phyloP scores from a whole-genome alignment of 2,888 invertebrate species.

The Liodrosophila aerea region DNA sequence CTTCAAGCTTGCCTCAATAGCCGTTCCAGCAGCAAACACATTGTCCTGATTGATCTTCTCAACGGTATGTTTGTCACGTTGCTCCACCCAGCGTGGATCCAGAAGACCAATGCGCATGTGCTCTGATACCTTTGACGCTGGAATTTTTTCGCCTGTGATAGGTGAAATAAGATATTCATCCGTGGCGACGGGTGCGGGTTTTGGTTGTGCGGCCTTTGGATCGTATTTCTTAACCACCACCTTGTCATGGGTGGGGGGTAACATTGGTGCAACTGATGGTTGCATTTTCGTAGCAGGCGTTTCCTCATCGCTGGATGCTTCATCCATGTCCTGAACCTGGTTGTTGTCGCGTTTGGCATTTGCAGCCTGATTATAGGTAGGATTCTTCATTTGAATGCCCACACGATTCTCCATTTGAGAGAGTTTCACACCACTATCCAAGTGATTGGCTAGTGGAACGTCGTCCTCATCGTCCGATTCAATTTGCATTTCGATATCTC shows the following conservation, averaged over 20 bases:
- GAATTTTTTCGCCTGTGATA: constrained; percentile 98
- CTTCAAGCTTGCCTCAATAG: constrained; percentile 98
- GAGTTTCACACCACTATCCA: constrained; percentile 82
- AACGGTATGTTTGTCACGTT: constrained; percentile 95
- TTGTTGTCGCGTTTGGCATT: constrained; percentile 83
- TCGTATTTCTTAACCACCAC: constrained; percentile 98
- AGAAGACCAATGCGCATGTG: constrained; percentile 98
- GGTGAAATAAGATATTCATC: constrained; percentile 98
- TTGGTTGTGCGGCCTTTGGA: constrained; percentile 90
- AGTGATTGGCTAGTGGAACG: constrained; percentile 26
- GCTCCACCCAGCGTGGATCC: constrained; percentile 99
- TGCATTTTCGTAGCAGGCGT: constrained; percentile 82
- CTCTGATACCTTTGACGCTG: constrained; percentile 97
- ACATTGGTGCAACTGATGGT: constrained; percentile 84
- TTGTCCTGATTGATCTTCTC: constrained; percentile 96
- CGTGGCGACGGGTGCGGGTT: constrained; percentile 86
- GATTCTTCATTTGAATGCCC: constrained; percentile 82
- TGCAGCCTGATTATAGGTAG: constrained; percentile 78
- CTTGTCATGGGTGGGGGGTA: constrained; percentile 94
- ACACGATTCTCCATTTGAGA: constrained; percentile 87
- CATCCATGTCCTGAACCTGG: constrained; percentile 95
- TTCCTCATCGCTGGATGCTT: constrained; percentile 91
- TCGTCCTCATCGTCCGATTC: constrained; percentile 91
- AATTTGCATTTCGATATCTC: constrained; percentile 94
- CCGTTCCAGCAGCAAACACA: constrained; percentile 85